Evolutionary conservation across 2,797 vertebrate species (phyloP).

Genomic region (Emydoidea blandingii): DNA sequence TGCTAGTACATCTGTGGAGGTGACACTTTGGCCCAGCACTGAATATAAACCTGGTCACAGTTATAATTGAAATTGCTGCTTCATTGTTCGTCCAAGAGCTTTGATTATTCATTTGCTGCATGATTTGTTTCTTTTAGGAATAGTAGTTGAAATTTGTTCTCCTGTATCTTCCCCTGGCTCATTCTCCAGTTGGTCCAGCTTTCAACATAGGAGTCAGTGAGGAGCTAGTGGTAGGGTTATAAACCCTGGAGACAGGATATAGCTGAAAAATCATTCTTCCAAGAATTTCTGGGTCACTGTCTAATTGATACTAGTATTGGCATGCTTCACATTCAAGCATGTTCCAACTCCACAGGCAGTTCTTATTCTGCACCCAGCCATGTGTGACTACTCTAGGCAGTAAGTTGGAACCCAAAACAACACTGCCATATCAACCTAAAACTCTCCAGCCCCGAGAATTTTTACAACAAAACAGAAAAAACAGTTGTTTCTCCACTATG

Average conservation of each 20-base stretch:
- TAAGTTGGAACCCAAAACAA: constrained; percentile 59
- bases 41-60: constrained; percentile 63
- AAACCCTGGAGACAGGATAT: constrained; percentile 77
- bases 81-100: constrained; percentile 52
- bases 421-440: constrained; percentile 18
- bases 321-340: constrained; percentile 86
- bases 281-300: constrained; percentile 93
- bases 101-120: constrained; percentile 67
- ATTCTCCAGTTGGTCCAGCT: constrained; percentile 71
- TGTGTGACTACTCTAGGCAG: constrained; percentile 76
- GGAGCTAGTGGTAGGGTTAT: constrained; percentile 43
- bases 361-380: constrained; percentile 75
- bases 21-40: constrained; percentile 61
- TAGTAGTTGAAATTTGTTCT: constrained; percentile 65
- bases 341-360: constrained; percentile 80
- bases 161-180: constrained; percentile 67
- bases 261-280: constrained; percentile 86
- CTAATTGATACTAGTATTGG: constrained; percentile 93
- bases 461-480: constrained; percentile 66
- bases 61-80: constrained; percentile 63
- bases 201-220: constrained; percentile 59
- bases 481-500: constrained; percentile 70
- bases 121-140: constrained; percentile 72
- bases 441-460: constrained; percentile 61
- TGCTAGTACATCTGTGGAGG: constrained; percentile 60